Evolutionary conservation across 2,888 invertebrate genomes (phyloP), one percentile per base, ranked within the genome.

Genomic region (Thera britannica): DNA sequence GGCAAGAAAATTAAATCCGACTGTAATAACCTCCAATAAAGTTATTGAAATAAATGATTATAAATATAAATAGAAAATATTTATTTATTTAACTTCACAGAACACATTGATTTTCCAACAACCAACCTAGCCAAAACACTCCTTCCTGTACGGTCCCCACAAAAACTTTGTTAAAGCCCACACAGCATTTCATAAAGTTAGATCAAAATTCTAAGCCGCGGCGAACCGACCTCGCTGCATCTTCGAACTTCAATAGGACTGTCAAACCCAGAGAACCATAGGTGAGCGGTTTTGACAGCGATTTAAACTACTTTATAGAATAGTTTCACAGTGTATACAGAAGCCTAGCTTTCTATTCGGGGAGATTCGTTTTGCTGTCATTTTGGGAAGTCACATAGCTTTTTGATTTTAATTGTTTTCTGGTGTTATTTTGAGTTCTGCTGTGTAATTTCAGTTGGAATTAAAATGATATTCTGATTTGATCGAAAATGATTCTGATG

Each of bases 291-390:
- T 80, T 74, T 77, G 80, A 79, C 76, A 76, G 75, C 78, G 81
- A 79, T 81, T 79, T 75, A 72, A 83, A 85, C 85, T 82, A 84
- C 82, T 85, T 83, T 84, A 83, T 83, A 79, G 65, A 55, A 67
- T 7, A 72, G 68, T 34, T 36, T 23, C 8, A 36, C 7, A 54
- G 62, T 23, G 11, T 54, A n/a, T n/a, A 58, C 65, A 61, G 60
- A 65, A 57, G 23, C 56, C 11, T 48, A 54, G 51, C 48, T 57
- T 58, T 36, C 2, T 48, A 48, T n/a, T 3, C 38, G 38, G 6
- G 6, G 38, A 38, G 38, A 38, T 38, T 38, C 6, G 23, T 23
- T 23, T 23, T 23, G 23, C 23, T 23, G 23, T 23, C 23, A 23
- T 23, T 23, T 23, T 23, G 23, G 23, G 23, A 23, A 23, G 23